Percentiles rank a stretch among this genome's conserved stretches.
Evolutionary conservation across 2,888 invertebrate species (phyloP).

Genomic region (Metalampra italica): DNA sequence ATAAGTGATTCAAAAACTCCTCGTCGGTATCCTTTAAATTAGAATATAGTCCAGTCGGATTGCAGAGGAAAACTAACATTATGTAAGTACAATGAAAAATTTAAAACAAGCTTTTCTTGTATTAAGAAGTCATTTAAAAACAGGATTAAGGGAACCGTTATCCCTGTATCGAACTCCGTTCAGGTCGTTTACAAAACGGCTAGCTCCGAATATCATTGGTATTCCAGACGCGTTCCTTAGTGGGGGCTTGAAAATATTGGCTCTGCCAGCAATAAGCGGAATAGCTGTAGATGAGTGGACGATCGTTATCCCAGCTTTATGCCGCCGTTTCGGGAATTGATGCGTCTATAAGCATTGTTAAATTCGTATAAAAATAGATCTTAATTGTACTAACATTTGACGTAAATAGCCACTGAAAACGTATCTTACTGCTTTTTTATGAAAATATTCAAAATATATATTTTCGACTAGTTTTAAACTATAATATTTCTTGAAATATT

Average conservation of each 20-base stretch:
- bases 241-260: slow-evolving; percentile 52
- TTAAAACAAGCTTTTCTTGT: too few relatives aligned
- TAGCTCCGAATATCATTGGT: slow-evolving; percentile 36
- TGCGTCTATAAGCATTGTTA: slow-evolving; percentile 10
- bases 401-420: too few relatives aligned
- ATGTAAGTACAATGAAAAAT: too few relatives aligned
- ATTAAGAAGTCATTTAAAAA: too few relatives aligned
- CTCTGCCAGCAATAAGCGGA: slow-evolving; percentile 47
- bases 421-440: neutral
- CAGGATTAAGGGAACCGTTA: neutral
- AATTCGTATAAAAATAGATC: neutral
- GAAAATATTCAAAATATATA: neutral
- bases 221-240: slow-evolving; percentile 45
- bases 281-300: slow-evolving; percentile 47
- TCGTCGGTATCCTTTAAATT: too few relatives aligned
- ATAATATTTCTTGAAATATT: too few relatives aligned
- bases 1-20: too few relatives aligned
- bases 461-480: too few relatives aligned
- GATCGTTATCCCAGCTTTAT: slow-evolving; percentile 43
- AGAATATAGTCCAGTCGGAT: too few relatives aligned
- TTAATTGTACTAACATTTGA: neutral
- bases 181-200: slow-evolving; percentile 28
- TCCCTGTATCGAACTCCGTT: slow-evolving; percentile 10
- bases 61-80: too few relatives aligned
- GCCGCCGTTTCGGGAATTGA: slow-evolving; percentile 30